Evolutionary conservation across 2,113 vertebrate species (phyloP), one percentile per base, ranked within the genome.

Genomic region (Nothocercus nigrocapillus): DNA sequence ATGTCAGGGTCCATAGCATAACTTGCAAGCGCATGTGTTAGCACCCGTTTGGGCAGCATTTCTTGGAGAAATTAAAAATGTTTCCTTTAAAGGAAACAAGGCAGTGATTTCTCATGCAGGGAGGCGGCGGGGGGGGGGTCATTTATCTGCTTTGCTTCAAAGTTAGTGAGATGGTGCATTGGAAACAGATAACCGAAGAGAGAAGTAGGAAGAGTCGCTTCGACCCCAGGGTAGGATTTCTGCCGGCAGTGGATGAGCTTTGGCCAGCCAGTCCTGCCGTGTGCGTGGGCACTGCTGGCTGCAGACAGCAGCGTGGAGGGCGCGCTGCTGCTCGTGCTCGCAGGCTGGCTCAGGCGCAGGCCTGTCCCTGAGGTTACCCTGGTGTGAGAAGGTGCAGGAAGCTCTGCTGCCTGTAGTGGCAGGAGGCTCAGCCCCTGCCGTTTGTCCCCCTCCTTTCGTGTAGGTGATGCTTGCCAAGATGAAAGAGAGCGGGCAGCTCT

Each of bases 401-500:
- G n/a, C 45, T 76, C 58, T 54, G 15, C 77, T 90, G 67, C 78
- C 87, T 58, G 30, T 9, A 78, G 25, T 69, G 32, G 54, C 66
- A 16, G 42, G 59, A 54, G 45, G 42, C 73, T 92, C 59, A 62
- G 53, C 67, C 53, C 63, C 79, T 82, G 74, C 1, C 0, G 54
- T 80, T 96, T 69, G 94, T 47, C 18, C 16, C 63, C 94, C 5
- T 0, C 44, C 62, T 90, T 68, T 82, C 30, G 3, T 81, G 70
- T 91, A 99, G 99, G 99, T 99, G 97, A 99, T 99, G 99, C 97
- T 99, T 69, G 99, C 99, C 11, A 98, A 98, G 94, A 98, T 99
- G 73, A 99, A 99, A 30, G 93, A 96, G 44, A 98, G 95, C 1
- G 98, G 98, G 47, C 98, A 96, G 7, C 98, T 99, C 18, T 99